Evolutionary conservation across 2,113 vertebrate genomes (phyloP), one percentile per base, ranked within the genome.

Genomic region (Odocoileus virginianus): DNA sequence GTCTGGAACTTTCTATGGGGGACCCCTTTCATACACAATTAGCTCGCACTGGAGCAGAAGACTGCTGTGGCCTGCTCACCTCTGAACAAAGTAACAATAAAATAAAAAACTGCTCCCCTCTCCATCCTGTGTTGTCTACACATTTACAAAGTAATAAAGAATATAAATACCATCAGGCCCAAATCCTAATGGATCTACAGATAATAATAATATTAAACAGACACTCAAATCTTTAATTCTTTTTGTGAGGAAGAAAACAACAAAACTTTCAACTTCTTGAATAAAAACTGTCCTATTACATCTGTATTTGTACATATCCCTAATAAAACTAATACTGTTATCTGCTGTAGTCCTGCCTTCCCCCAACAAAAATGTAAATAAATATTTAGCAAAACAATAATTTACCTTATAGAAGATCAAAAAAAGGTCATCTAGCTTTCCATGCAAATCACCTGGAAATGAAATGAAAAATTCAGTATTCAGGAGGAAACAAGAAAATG

Each of bases 341-440:
- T 50, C 50, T 94, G 36, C 83, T 33, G 25, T 95, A 97, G 71
- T 21, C 83, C 1, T 95, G 76, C 4, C 47, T 54, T 94, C 19
- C 11, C n/a, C 21, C 78, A 58, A 50, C 15, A 54, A 91, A 97
- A 97, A 57, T 92, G 15, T 76, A 98, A 98, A 96, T 12, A 25
- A 98, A 96, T 12, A 25, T 54, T 89, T 57, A 95, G 36, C 54
- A 83, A 97, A 92, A 91, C 28, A 94, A 89, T 87, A 12, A 87
- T 96, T 98, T 99, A 99, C 99, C 99, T 99, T 99, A 96, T 99
- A 99, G 98, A 99, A 99, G 98, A 99, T 99, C 92, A 99, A 98
- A 81, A 99, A 98, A 67, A 99, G 99, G 98, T 99, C 99, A 98
- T 99, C 99, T 33, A 99, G 98, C 55, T 99, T 99, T 50, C 99